Base-by-base conservation (phyloP, 1,140 invertebrate genomes). In the Notospermus geniculatus region DNA sequence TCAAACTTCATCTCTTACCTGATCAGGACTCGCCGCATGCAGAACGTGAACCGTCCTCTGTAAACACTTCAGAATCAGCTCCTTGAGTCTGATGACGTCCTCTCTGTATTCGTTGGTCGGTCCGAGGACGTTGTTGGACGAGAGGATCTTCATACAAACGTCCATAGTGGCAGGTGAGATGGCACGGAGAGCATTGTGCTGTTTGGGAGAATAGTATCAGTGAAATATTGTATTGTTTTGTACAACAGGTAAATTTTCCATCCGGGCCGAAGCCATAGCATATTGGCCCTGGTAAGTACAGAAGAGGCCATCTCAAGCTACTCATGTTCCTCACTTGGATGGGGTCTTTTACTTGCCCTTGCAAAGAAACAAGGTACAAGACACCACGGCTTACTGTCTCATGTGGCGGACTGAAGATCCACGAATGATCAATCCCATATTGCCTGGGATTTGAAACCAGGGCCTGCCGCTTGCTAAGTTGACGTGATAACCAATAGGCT, bases 101-200 rank as follows among this genome's bases (percentile, higher is more conserved):
- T 66, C 85, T 70, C 22, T 81, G 74, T 72, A 60, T 43, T 68
- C 66, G 62, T 72, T 72, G 25, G 69, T 70, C 32, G 67, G 69
- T 60, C 70, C 67, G 7, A 66, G 63, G 25, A n/a, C 27, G 13
- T 70, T 53, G 19, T 64, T 67, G 0, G 57, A 29, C 0, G 71
- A 71, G 36, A 80, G 57, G 23, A 75, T 62, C 46, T 80, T 81
- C 70, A 86, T 82, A 29, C 87, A 71, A 61, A 87, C 77, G 65
- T 85, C 85, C 28, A 86, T 79, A 2, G 86, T 87, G 13, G 86
- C 86, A 17, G 86, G 86, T 66, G 85, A 86, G 54, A 87, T 84
- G 19, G 85, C 85, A 58, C 83, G 79, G 65, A 86, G 77, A 19
- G 85, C 85, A 83, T 87, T 87, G 27, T 83, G 80, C 85, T 87